Conservation (phyloP, 1,140 invertebrate species). For the Drosophila grimshawi region DNA sequence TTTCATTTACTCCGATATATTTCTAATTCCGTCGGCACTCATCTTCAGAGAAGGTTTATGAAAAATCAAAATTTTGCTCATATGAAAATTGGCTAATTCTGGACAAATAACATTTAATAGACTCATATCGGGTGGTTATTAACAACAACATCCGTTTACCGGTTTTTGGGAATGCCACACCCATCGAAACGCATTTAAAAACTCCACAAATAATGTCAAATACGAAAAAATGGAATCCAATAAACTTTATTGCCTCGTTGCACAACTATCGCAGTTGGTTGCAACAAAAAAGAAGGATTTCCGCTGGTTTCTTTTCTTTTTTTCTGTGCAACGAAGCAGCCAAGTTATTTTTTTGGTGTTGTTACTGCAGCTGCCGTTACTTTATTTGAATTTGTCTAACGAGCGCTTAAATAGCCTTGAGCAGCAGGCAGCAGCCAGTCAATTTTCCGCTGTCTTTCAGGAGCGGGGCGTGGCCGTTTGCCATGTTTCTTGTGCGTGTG, state of each 20-base stretch:
- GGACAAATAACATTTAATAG: too few relatives aligned
- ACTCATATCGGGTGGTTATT: too few relatives aligned
- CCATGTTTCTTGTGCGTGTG: constrained; percentile 32
- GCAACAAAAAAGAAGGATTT: constrained; percentile 28
- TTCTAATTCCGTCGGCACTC: too few relatives aligned
- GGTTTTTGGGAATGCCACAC: not conserved
- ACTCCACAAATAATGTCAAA: constrained; percentile 8
- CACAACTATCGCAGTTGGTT: constrained; percentile 42
- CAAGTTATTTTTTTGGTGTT: constrained; percentile 17
- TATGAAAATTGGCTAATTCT: too few relatives aligned
- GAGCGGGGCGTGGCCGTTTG: constrained; percentile 25
- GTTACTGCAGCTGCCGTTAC: constrained; percentile 17
- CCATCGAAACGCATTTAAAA: constrained; percentile 5
- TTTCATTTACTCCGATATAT: too few relatives aligned
- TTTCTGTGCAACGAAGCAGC: constrained; percentile 6
- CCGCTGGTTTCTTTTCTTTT: constrained; percentile 24
- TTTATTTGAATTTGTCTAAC: constrained; percentile 53
- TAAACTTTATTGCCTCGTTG: constrained; percentile 58
- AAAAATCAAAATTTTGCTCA: too few relatives aligned
- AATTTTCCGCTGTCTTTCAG: constrained; percentile 17
- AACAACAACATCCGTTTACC: not conserved
- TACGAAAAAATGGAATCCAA: constrained; percentile 39
- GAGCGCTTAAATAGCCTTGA: constrained; percentile 55
- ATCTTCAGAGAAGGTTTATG: too few relatives aligned
- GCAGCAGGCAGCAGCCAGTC: constrained; percentile 26